Conservation (phyloP, 2,888 invertebrate species). For the Agrochola circellaris region DNA sequence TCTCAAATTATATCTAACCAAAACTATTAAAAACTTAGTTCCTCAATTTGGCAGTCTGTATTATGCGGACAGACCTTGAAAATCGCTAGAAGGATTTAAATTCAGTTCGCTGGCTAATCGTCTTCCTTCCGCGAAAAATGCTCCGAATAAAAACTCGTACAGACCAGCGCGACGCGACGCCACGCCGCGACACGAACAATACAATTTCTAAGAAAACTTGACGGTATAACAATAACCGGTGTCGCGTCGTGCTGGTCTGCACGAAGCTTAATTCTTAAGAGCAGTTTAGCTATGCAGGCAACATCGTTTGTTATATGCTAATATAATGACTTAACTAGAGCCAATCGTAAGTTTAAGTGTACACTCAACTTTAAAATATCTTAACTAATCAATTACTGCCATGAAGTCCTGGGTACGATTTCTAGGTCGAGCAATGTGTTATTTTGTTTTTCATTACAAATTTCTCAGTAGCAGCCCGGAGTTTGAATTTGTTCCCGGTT, state of each 20-base stretch:
- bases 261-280: too few species aligned
- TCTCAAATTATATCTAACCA: background rate
- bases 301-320: background rate
- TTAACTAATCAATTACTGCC: too few species aligned
- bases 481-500: background rate
- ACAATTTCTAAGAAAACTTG: too few species aligned
- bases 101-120: background rate
- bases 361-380: too few species aligned
- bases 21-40: slow-evolving; percentile 17
- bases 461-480: background rate
- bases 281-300: background rate
- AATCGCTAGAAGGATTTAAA: background rate
- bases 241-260: too few species aligned
- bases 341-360: too few species aligned
- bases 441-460: background rate
- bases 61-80: slow-evolving; percentile 23
- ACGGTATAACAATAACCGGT: too few species aligned
- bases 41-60: slow-evolving; percentile 22
- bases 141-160: too few species aligned
- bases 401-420: too few species aligned
- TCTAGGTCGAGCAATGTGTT: background rate
- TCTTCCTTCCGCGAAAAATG: slow-evolving; percentile 22
- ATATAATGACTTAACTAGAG: background rate
- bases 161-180: too few species aligned
- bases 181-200: too few species aligned